These are phyloP conservation scores for Heliconius himera DNA, from an alignment of 1,140 invertebrate genomes.

Conservation along the genomic window DNA sequence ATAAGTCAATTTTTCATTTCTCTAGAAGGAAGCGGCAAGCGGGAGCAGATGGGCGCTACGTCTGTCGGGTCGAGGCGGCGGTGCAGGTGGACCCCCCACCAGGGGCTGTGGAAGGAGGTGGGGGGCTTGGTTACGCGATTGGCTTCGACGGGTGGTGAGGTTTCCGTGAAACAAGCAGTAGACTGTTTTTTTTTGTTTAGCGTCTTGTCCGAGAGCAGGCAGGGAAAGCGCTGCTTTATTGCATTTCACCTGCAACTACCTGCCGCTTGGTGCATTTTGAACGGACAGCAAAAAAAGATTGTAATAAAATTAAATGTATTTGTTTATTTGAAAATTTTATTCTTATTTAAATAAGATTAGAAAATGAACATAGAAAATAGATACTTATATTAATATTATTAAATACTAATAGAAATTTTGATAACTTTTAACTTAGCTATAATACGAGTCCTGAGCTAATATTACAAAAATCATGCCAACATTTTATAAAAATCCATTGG, in stretches of 20 bases:
- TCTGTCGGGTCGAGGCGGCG: neutral
- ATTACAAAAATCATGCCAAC: neutral
- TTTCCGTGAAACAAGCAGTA: constrained; percentile 36
- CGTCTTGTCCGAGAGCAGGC: constrained; percentile 20
- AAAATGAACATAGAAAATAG: too few relatives aligned
- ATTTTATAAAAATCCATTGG: neutral
- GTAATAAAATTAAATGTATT: too few relatives aligned
- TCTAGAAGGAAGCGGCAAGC: constrained; percentile 29
- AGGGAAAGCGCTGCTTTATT: constrained; percentile 25
- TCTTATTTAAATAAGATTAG: too few relatives aligned
- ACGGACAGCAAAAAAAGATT: constrained; percentile 2
- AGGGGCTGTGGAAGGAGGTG: neutral
- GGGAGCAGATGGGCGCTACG: constrained; percentile 29
- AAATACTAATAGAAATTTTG: neutral
- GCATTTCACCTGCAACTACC: constrained; percentile 30
- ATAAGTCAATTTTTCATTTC: constrained; percentile 39
- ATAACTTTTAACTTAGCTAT: neutral
- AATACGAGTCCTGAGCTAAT: neutral
- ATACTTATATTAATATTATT: too few relatives aligned
- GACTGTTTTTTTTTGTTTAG: constrained; percentile 32
- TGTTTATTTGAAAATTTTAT: too few relatives aligned
- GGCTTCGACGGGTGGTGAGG: constrained; percentile 32
- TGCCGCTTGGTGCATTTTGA: constrained; percentile 25
- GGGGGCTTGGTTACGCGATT: constrained; percentile 13
- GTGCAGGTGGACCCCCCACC: neutral